A percentile compares a stretch with the other conserved stretches of the same genome.
These are phyloP conservation scores for Melospiza melodia DNA, from an alignment of 2,113 vertebrate species.

Conservation along the genomic window DNA sequence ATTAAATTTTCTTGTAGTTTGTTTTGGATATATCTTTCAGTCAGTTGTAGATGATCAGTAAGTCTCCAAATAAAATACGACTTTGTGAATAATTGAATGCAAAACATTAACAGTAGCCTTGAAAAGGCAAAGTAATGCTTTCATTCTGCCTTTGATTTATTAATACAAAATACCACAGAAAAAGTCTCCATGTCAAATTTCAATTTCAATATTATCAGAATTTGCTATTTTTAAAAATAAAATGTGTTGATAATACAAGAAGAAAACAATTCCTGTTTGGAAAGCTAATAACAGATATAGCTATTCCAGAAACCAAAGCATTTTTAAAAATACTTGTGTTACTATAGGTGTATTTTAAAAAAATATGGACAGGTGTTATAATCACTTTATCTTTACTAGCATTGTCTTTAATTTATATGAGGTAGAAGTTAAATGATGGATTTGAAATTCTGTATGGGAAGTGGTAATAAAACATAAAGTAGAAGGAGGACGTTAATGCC, in stretches of 20 bases:
- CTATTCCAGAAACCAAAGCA: background rate
- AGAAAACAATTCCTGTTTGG: background rate
- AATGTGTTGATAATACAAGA: background rate
- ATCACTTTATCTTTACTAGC: background rate
- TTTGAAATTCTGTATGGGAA: background rate
- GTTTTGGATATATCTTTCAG: background rate
- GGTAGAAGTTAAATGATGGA: background rate
- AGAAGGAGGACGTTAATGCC: background rate
- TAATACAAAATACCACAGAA: background rate
- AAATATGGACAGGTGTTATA: background rate
- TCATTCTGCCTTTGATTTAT: background rate
- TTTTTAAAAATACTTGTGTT: background rate
- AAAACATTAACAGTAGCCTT: background rate
- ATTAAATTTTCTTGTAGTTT: background rate
- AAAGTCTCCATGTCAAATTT: background rate
- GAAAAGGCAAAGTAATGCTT: background rate
- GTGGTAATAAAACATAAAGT: background rate
- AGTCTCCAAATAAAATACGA: background rate
- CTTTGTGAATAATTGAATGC: background rate
- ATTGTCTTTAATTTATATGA: background rate
- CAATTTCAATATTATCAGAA: background rate
- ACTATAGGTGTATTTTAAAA: background rate
- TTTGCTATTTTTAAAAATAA: background rate
- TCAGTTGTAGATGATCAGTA: background rate
- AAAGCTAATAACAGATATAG: background rate